A percentile compares a stretch with the other conserved stretches of the same genome.
These are phyloP conservation scores for Amblyjoppa fuscipennis DNA, from an alignment of 2,888 invertebrate genomes.

Conservation along the genomic window DNA sequence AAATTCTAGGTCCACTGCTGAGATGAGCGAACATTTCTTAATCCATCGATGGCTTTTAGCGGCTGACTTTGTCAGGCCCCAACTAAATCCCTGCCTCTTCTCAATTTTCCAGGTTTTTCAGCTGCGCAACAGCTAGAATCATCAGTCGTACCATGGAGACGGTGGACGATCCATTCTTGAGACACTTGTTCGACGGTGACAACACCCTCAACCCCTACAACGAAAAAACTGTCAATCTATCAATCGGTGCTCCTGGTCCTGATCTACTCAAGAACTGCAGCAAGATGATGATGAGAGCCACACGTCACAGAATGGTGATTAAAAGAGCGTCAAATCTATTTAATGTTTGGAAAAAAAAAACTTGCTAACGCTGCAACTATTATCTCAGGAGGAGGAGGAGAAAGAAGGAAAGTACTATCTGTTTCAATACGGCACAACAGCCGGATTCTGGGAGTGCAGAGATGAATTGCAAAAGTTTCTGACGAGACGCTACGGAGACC, in stretches of 20 bases:
- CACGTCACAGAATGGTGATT: conserved; percentile 85
- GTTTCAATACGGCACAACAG: conserved; percentile 87
- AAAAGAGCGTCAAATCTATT: background rate
- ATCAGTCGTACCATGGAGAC: conserved; percentile 51
- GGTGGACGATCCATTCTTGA: conserved; percentile 77
- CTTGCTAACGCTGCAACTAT: background rate
- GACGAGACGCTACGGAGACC: conserved; percentile 83
- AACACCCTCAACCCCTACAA: conserved; percentile 86
- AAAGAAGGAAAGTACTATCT: conserved; percentile 83
- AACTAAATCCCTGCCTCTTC: too few species aligned
- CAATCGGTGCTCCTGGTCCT: conserved; percentile 87
- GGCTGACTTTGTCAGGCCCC: too few species aligned
- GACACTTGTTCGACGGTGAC: conserved; percentile 86
- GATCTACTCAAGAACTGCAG: conserved; percentile 85
- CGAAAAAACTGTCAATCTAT: conserved; percentile 84
- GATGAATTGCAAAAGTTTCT: conserved; percentile 86
- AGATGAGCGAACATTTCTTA: too few species aligned
- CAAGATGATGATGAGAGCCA: conserved; percentile 85
- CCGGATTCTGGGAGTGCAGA: conserved; percentile 86
- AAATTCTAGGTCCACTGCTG: too few species aligned
- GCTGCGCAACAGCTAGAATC: background rate
- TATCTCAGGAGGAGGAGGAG: conserved; percentile 80
- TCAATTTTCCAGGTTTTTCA: too few species aligned
- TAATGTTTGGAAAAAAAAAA: background rate
- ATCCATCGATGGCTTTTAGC: too few species aligned